Conservation (phyloP, 2,113 vertebrate genomes). For the Podocnemis expansa region DNA sequence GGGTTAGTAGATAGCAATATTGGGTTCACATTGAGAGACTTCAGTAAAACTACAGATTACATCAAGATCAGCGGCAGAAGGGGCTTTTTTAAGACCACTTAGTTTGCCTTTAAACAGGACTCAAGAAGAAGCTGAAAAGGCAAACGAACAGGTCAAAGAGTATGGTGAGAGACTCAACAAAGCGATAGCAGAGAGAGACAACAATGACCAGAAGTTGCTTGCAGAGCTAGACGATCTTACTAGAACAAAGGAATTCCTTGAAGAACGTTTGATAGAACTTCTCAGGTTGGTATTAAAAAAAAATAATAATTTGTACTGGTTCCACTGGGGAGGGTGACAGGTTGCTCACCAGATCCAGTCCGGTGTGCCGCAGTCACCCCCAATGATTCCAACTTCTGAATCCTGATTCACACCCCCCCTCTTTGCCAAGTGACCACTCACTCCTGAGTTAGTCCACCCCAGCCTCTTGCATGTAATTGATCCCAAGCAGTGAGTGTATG, state of each 20-base stretch:
- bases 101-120: conserved; percentile 76
- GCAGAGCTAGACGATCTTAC: conserved; percentile 93
- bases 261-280: conserved; percentile 93
- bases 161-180: conserved; percentile 82
- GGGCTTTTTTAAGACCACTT: not conserved
- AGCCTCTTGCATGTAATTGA: too few relatives aligned
- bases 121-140: conserved; percentile 79
- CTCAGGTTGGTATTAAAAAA: conserved; percentile 82
- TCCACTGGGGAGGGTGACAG: not conserved
- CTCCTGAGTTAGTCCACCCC: too few relatives aligned
- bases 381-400: too few relatives aligned
- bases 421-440: too few relatives aligned
- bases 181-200: conserved; percentile 81
- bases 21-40: not conserved
- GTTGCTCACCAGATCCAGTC: too few relatives aligned
- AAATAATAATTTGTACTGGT: not conserved
- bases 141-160: conserved; percentile 79
- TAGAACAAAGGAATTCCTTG: conserved; percentile 92
- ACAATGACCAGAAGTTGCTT: conserved; percentile 82
- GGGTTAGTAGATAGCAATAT: not conserved
- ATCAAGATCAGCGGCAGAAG: not conserved
- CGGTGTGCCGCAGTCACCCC: too few relatives aligned
- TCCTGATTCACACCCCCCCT: too few relatives aligned
- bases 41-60: not conserved
- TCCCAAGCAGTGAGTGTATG: too few relatives aligned